Percentiles rank a stretch among this genome's conserved stretches.
Evolutionary conservation across 2,113 vertebrate genomes (phyloP).

Genomic region (Oenanthe oenanthe): DNA sequence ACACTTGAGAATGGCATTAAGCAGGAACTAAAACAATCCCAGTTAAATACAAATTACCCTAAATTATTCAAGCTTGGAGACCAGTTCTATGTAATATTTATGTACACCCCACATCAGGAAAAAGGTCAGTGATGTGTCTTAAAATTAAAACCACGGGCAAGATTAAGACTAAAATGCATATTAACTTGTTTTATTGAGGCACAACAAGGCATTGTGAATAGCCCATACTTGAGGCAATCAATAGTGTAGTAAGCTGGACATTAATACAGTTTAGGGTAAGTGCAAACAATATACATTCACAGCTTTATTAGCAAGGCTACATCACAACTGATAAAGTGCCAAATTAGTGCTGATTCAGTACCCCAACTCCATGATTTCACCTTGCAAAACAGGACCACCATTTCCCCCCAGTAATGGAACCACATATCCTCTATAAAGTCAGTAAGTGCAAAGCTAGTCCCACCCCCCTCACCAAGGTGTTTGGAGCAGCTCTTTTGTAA

Average conservation of each 20-base stretch:
- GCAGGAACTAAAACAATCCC: not conserved
- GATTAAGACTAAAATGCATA: conserved; percentile 77
- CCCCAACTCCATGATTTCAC: conserved; percentile 74
- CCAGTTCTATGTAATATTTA: not conserved
- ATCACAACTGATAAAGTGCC: conserved; percentile 84
- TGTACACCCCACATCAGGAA: not conserved
- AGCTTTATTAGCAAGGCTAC: conserved; percentile 80
- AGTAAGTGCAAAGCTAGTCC: conserved; percentile 67
- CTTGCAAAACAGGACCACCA: conserved; percentile 64
- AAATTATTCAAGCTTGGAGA: not conserved
- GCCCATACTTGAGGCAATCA: conserved; percentile 77
- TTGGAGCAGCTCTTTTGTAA: conserved; percentile 63
- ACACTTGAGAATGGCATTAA: not conserved
- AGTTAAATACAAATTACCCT: not conserved
- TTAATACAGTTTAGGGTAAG: conserved; percentile 77
- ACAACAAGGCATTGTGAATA: conserved; percentile 83
- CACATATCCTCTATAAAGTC: conserved; percentile 54
- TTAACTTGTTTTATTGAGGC: conserved; percentile 89
- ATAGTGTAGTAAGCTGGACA: conserved; percentile 75
- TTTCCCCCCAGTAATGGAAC: conserved; percentile 65
- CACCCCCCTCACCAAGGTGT: conserved; percentile 64
- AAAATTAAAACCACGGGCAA: conserved; percentile 38
- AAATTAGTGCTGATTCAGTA: conserved; percentile 78
- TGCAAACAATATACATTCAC: conserved; percentile 84
- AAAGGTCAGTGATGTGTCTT: not conserved